phyloP scores from a whole-genome alignment of 2,888 invertebrate genomes.

The Operophtera brumata region DNA sequence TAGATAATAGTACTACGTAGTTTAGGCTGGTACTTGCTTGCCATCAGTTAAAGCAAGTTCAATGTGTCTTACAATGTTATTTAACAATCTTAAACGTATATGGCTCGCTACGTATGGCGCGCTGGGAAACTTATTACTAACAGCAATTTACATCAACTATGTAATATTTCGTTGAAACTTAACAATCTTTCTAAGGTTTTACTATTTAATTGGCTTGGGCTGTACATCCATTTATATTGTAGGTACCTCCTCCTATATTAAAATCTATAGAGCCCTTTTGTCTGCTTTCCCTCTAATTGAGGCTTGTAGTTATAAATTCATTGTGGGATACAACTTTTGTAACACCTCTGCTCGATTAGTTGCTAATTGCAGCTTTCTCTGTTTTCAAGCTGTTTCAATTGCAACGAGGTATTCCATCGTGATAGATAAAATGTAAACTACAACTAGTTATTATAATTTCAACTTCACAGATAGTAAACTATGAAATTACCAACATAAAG shows the following conservation, averaged over 20 bases:
- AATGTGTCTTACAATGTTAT: constrained; percentile 26
- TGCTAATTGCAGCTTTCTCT: constrained; percentile 76
- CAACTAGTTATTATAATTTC: constrained; percentile 32
- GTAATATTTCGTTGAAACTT: constrained; percentile 34
- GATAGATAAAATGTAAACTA: constrained; percentile 51
- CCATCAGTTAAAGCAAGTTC: constrained; percentile 4
- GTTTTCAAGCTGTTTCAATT: constrained; percentile 60
- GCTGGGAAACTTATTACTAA: constrained; percentile 26
- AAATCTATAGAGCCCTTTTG: constrained; percentile 49
- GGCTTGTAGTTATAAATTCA: constrained; percentile 73
- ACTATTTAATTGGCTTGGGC: constrained; percentile 40
- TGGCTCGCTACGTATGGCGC: constrained; percentile 7
- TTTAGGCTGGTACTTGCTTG: constrained; percentile 6
- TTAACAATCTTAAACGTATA: constrained; percentile 24
- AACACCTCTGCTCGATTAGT: constrained; percentile 65
- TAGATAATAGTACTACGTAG: too few species aligned
- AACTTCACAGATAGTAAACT: constrained; percentile 23
- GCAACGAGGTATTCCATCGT: constrained; percentile 54
- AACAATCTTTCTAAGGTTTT: constrained; percentile 33
- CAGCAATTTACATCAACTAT: constrained; percentile 32
- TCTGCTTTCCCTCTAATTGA: constrained; percentile 77
- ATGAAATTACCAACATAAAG: constrained; percentile 17
- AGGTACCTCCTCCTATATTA: constrained; percentile 19
- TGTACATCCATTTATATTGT: constrained; percentile 42
- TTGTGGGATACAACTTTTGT: constrained; percentile 72